Evolutionary conservation across 2,888 invertebrate species (phyloP).

Genomic region (Andrena trimmerana): DNA sequence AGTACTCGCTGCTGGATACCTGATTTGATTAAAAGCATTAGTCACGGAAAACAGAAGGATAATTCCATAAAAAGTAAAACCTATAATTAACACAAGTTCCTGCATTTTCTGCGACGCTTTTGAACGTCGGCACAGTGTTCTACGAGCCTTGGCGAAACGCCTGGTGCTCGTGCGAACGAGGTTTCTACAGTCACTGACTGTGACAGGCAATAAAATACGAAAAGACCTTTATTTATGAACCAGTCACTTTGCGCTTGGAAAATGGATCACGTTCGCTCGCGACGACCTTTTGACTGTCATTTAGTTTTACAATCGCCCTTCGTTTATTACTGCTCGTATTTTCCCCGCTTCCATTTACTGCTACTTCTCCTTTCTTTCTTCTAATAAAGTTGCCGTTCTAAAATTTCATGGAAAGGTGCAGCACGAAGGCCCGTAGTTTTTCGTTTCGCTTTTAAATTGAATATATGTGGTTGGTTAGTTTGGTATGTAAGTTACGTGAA

Average conservation of each 20-base stretch:
- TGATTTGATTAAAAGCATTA: conserved; percentile 74
- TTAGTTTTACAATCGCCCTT: conserved; percentile 36
- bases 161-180: background rate
- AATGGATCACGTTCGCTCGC: conserved; percentile 43
- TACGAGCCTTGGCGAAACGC: background rate
- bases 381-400: background rate
- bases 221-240: conserved; percentile 42
- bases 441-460: background rate
- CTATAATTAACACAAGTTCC: too few species aligned
- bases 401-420: background rate
- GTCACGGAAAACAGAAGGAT: background rate
- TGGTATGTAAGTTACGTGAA: background rate
- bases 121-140: background rate
- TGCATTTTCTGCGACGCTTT: too few species aligned
- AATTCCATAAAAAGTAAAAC: background rate
- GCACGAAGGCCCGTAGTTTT: background rate
- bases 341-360: conserved; percentile 16
- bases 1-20: conserved; percentile 91
- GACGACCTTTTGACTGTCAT: conserved; percentile 25
- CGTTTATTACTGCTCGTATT: conserved; percentile 47
- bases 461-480: background rate
- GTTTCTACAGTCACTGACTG: background rate
- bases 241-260: conserved; percentile 10
- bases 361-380: background rate
- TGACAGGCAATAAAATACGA: conserved; percentile 39